phyloP scores from a whole-genome alignment of 2,888 invertebrate genomes.

The Pantelozetes paolii region DNA sequence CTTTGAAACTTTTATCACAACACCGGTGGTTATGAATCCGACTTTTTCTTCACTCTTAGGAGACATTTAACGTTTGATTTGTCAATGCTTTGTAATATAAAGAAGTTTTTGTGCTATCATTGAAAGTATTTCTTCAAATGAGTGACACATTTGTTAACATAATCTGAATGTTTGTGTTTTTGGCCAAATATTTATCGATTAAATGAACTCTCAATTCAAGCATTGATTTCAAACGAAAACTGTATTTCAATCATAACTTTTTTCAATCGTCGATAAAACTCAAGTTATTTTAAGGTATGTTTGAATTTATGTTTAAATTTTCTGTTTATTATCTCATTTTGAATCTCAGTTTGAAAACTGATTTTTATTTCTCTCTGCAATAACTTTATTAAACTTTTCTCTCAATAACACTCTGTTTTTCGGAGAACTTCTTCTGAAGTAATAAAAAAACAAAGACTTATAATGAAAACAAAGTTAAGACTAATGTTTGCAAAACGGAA shows the following conservation, averaged over 20 bases:
- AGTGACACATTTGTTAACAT: slow-evolving; percentile 7
- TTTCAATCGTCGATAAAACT: no score
- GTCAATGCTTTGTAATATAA: background rate
- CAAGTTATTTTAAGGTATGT: background rate
- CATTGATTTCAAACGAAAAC: no score
- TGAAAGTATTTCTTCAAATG: background rate
- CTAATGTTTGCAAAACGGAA: background rate
- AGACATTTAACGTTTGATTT: background rate
- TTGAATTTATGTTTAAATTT: background rate
- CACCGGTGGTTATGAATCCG: background rate
- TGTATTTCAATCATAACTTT: no score
- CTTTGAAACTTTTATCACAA: background rate
- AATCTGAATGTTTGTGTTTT: background rate
- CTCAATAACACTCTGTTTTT: background rate
- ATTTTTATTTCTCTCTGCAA: background rate
- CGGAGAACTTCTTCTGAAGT: background rate
- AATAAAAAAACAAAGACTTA: no score
- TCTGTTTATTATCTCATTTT: no score
- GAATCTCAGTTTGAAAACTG: background rate
- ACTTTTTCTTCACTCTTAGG: background rate
- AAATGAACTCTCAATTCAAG: slow-evolving; percentile 14
- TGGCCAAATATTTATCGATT: background rate
- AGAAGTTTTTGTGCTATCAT: background rate
- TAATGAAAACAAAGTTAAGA: background rate
- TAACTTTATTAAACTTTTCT: background rate